phyloP scores from a whole-genome alignment of 2,113 vertebrate species.

The Leptosomus discolor region DNA sequence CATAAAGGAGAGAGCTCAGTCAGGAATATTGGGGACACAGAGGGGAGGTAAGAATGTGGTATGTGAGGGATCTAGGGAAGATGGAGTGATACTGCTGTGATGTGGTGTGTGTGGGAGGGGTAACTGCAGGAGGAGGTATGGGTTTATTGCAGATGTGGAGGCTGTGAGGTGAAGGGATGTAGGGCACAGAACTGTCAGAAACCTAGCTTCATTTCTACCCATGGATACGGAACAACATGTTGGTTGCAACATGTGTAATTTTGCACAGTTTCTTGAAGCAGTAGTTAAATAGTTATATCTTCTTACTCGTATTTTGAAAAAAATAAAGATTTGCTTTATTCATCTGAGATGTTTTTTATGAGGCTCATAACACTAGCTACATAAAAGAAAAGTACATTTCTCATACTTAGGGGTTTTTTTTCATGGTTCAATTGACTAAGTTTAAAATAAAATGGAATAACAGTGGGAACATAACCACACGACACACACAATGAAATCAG shows the following conservation, averaged over 20 bases:
- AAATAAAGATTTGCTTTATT: constrained; percentile 22
- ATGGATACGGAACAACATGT: background rate
- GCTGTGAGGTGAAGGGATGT: background rate
- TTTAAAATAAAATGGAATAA: constrained; percentile 13
- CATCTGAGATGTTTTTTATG: background rate
- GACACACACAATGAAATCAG: background rate
- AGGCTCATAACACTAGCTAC: background rate
- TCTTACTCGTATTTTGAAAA: background rate
- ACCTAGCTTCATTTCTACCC: background rate
- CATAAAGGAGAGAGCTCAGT: background rate
- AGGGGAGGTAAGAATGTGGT: background rate
- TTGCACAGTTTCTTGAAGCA: background rate
- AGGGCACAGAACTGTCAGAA: background rate
- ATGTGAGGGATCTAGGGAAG: background rate
- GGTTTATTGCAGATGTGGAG: background rate
- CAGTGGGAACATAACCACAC: background rate
- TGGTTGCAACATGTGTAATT: background rate
- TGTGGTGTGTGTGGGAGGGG: background rate
- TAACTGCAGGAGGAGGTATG: background rate
- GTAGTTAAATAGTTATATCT: background rate
- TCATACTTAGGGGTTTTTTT: background rate
- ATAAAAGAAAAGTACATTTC: background rate
- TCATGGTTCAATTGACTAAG: background rate
- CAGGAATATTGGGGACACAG: background rate
- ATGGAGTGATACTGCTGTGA: background rate